A percentile compares a stretch with the other conserved stretches of the same genome.
Conservation (phyloP, 2,113 vertebrate genomes). For the Ammospiza nelsoni region DNA sequence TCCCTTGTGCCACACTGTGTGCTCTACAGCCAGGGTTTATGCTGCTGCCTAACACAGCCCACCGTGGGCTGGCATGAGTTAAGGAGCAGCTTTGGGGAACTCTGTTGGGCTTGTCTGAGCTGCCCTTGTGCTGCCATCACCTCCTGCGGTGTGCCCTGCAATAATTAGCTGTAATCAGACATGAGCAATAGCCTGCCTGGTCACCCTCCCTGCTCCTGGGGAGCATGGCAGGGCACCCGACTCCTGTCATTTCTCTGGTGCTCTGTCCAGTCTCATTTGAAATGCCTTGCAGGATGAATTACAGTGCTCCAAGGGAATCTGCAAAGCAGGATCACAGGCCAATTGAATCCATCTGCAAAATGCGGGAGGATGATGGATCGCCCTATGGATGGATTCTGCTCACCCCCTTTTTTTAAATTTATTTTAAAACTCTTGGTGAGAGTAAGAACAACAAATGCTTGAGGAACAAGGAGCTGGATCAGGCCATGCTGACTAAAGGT, state of each 20-base stretch:
- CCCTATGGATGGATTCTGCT: background rate
- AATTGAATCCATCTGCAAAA: conserved; percentile 43
- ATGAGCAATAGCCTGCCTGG: background rate
- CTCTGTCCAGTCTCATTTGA: background rate
- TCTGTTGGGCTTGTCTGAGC: background rate
- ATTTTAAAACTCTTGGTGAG: background rate
- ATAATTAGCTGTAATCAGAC: conserved; percentile 28
- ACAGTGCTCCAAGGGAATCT: conserved; percentile 36
- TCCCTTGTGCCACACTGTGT: rapidly evolving
- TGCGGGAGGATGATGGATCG: background rate
- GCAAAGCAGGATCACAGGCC: conserved; percentile 48
- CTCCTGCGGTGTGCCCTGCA: background rate
- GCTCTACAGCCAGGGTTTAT: background rate
- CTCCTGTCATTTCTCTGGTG: background rate
- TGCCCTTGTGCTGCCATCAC: background rate
- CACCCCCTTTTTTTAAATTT: background rate
- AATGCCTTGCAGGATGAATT: conserved; percentile 22
- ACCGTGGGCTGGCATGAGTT: background rate
- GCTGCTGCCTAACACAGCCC: rapidly evolving
- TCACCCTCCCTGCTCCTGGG: background rate
- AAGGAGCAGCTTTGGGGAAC: background rate
- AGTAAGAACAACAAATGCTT: background rate
- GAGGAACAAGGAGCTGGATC: background rate
- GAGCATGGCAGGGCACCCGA: rapidly evolving
- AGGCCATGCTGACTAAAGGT: background rate